Base-by-base conservation (phyloP, 2,888 invertebrate species). In the Eupithecia dodoneata region DNA sequence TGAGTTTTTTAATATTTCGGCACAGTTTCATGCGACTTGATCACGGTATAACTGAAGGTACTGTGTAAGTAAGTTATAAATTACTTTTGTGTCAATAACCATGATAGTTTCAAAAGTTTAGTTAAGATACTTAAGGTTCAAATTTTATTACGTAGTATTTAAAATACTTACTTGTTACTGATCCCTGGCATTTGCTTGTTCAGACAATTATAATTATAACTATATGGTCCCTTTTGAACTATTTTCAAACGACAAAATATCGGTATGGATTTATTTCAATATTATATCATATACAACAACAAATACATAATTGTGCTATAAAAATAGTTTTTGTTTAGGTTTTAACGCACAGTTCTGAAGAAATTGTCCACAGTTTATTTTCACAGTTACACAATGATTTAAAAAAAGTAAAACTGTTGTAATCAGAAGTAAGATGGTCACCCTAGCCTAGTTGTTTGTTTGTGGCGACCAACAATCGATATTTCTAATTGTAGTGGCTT, bases 401-500 rank as follows among this genome's bases (percentile, higher is more conserved):
- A 55, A 55, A 55, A 55, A 55, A 55, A 13, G 13, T 52, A n/a
- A 52, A 52, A 52, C 7, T 6, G 2, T n/a, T n/a, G 3, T 52
- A 15, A 52, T 52, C 49, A 12, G 1, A 12, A 41, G 65, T 41
- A 65, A 0, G 6, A 65, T 81, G 83, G 80, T 73, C 78, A 71
- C 76, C 75, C 76, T 74, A 69, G 9, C 73, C 81, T 87, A 84
- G 88, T 88, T 87, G 90, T 88, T 89, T 83, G 85, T 85, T 82
- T 84, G 81, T 84, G 85, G 82, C 82, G 77, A 82, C 80, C 78
- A 63, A 72, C 76, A 77, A 79, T 79, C 80, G 80, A 90, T 90
- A 88, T 88, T 89, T 89, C 85, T 88, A 88, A 87, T 88, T 87
- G 87, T 86, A 83, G 74, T 79, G 74, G 65, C 72, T 76, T 74